Percentiles rank a stretch among this genome's conserved stretches.
Conservation (phyloP, 1,140 invertebrate species). For the Platorchestia sp. region DNA sequence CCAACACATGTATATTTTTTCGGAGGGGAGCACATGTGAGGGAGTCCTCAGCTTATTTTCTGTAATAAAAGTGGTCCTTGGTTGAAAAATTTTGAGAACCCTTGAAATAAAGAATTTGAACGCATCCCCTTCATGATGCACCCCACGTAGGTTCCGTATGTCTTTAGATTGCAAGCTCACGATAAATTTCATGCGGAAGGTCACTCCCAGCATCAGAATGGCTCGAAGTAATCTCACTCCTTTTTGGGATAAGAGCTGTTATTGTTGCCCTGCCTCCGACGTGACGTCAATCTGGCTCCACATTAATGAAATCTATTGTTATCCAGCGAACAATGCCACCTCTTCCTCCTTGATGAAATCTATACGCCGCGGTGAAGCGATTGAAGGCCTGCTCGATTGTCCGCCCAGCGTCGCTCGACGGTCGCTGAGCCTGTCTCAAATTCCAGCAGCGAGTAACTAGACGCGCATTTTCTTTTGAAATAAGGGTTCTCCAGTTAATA, state of each 20-base stretch:
- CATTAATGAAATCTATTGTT: background rate
- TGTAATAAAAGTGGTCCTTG: no score
- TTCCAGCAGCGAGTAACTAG: background rate
- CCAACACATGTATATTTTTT: no score
- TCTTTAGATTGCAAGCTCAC: background rate
- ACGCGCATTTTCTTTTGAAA: background rate
- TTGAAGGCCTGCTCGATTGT: background rate
- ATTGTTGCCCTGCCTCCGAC: background rate
- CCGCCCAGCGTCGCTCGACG: background rate
- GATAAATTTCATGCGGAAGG: background rate
- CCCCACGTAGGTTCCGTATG: no score
- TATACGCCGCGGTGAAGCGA: background rate
- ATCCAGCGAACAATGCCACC: background rate
- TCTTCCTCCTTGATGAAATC: background rate
- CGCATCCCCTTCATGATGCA: no score
- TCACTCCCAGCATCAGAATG: background rate
- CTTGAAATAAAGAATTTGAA: no score
- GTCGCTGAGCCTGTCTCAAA: background rate
- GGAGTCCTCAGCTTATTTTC: no score
- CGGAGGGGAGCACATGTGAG: no score
- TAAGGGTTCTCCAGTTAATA: no score
- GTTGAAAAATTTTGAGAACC: no score
- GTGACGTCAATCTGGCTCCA: background rate
- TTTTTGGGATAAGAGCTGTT: background rate
- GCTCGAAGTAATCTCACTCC: background rate